Evolutionary conservation across 2,797 vertebrate species (phyloP).

Genomic region (Heteromormyrus szaboi): DNA sequence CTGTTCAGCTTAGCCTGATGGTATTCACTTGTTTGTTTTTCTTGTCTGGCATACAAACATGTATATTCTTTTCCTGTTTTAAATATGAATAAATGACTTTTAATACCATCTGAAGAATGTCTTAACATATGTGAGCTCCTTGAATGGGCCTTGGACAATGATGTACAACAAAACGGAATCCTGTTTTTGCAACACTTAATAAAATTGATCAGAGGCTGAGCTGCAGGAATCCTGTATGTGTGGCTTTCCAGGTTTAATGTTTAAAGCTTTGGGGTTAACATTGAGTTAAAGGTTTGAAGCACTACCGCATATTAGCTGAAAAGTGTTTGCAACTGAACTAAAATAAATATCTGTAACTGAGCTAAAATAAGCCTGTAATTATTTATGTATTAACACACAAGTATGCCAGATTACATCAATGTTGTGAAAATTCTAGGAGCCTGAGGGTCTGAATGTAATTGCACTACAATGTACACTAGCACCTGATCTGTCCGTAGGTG

Average conservation of each 20-base stretch:
- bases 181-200: neutral
- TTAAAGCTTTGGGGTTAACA: neutral
- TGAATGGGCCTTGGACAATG: neutral
- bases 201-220: neutral
- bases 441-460: neutral
- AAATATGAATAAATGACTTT: slow-evolving; percentile 4
- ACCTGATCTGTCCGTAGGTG: neutral
- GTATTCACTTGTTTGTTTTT: neutral
- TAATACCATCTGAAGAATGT: slow-evolving; percentile 72
- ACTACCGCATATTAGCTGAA: neutral
- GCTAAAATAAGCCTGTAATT: neutral
- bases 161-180: neutral
- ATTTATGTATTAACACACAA: neutral
- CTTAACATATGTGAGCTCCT: neutral
- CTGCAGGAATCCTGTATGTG: neutral
- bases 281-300: neutral
- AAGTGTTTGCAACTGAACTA: neutral
- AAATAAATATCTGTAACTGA: neutral
- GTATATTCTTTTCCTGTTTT: neutral
- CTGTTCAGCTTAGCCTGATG: neutral
- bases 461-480: neutral
- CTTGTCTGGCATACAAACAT: neutral
- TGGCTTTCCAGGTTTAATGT: neutral
- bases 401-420: neutral
- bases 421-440: neutral